Percentiles rank a stretch among this genome's conserved stretches.
phyloP scores from a whole-genome alignment of 1,140 invertebrate species.

The Cephus cinctus region DNA sequence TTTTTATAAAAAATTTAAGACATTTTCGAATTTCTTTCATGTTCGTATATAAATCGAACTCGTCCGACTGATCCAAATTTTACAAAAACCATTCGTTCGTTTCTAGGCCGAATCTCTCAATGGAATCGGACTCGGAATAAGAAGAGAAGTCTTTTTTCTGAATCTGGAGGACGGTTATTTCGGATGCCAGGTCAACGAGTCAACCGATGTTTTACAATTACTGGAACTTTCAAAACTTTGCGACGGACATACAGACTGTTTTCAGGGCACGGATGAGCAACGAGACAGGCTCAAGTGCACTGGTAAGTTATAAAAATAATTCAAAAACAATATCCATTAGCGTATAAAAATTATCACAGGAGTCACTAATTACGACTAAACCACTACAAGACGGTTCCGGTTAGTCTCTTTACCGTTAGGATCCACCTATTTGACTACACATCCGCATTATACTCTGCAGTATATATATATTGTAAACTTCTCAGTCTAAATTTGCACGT shows the following conservation, averaged over 20 bases:
- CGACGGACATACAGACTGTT: conserved; percentile 87
- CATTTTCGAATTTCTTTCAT: background rate
- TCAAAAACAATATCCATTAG: background rate
- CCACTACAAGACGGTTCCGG: no score
- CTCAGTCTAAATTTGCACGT: no score
- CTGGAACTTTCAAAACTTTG: conserved; percentile 93
- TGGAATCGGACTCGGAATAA: conserved; percentile 75
- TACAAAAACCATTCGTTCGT: conserved; percentile 29
- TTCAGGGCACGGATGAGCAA: conserved; percentile 87
- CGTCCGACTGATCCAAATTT: no score
- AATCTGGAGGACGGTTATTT: conserved; percentile 97
- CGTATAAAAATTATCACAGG: background rate
- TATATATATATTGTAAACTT: no score
- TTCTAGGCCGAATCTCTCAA: conserved; percentile 72
- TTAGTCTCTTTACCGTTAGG: no score
- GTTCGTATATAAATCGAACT: no score
- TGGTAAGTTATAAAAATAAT: conserved; percentile 63
- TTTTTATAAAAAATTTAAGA: conserved; percentile 17
- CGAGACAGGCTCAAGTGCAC: conserved; percentile 89
- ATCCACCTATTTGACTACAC: no score
- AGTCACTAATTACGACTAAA: no score
- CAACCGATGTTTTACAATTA: conserved; percentile 89
- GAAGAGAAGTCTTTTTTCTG: conserved; percentile 92
- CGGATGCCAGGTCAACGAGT: conserved; percentile 95
- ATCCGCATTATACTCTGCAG: no score